phyloP scores from a whole-genome alignment of 2,113 vertebrate species.

The Lonchura striata region DNA sequence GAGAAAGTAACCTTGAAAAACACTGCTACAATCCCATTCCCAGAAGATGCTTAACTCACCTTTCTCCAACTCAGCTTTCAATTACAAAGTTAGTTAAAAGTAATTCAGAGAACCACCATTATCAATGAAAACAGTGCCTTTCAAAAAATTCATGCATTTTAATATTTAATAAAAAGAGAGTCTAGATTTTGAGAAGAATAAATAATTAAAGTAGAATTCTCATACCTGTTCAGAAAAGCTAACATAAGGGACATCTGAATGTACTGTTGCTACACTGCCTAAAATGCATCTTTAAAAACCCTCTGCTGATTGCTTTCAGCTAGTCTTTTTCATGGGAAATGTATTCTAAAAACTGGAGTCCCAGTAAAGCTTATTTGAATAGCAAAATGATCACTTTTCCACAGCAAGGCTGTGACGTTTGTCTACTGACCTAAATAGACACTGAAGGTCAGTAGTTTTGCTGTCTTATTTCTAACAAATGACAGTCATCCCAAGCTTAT shows the following conservation, averaged over 20 bases:
- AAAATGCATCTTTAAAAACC: constrained; percentile 25
- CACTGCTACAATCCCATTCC: constrained; percentile 65
- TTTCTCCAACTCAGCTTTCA: constrained; percentile 67
- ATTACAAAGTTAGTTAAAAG: constrained; percentile 67
- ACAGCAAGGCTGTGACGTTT: neutral
- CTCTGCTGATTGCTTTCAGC: constrained; percentile 8
- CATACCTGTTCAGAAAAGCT: constrained; percentile 49
- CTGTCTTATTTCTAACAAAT: constrained; percentile 15
- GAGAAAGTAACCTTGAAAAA: constrained; percentile 79
- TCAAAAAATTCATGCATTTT: constrained; percentile 51
- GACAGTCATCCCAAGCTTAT: neutral
- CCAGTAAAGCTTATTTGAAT: constrained; percentile 30
- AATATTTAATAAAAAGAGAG: constrained; percentile 65
- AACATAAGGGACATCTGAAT: constrained; percentile 38
- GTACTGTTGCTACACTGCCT: neutral
- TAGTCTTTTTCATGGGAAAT: neutral
- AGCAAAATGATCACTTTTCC: constrained; percentile 15
- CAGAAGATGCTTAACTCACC: constrained; percentile 63
- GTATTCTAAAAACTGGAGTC: neutral
- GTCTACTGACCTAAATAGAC: constrained; percentile 30
- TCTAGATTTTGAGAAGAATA: constrained; percentile 53
- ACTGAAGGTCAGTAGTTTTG: constrained; percentile 28
- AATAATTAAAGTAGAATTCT: constrained; percentile 36
- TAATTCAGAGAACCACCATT: constrained; percentile 61
- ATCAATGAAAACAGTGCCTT: constrained; percentile 70